These are phyloP conservation scores for Aurelia aurita DNA, from an alignment of 30 jellyfish, hydroid and myxozoan species.

Conservation along the genomic window DNA sequence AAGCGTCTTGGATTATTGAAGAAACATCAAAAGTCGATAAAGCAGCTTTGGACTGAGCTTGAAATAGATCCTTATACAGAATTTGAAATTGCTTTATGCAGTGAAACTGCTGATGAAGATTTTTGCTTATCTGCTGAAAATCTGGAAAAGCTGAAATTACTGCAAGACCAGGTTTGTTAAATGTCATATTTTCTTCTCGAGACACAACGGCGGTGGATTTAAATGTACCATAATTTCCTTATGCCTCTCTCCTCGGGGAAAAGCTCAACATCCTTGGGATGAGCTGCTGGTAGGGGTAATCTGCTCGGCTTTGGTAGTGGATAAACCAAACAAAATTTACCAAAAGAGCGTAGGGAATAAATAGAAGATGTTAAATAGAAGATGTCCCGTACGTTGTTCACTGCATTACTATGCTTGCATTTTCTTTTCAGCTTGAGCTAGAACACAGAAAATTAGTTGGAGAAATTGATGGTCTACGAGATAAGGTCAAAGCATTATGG, in stretches of 20 bases:
- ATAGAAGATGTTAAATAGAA: too few species aligned
- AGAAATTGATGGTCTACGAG: conserved; percentile 81
- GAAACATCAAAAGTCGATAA: conserved; percentile 82
- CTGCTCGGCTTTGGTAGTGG: not conserved
- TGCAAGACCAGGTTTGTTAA: conserved; percentile 73
- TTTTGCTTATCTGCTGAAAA: conserved; percentile 75
- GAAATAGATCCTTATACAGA: conserved; percentile 88
- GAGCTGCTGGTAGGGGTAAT: not conserved
- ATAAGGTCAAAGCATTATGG: conserved; percentile 84
- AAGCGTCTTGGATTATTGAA: conserved; percentile 83
- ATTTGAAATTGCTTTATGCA: conserved; percentile 66
- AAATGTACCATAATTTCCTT: not conserved
- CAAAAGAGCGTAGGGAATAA: too few species aligned
- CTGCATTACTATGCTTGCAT: not conserved
- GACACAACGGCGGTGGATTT: too few species aligned
- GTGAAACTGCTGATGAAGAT: conserved; percentile 76
- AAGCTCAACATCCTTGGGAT: too few species aligned
- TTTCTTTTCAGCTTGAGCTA: conserved; percentile 73
- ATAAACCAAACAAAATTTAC: too few species aligned
- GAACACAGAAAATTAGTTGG: conserved; percentile 78
- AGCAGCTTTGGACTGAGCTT: conserved; percentile 91
- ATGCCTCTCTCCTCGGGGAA: not conserved
- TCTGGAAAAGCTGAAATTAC: conserved; percentile 68
- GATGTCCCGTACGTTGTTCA: not conserved
- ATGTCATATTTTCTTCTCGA: not conserved